A percentile compares a stretch with the other conserved stretches of the same genome.
These are phyloP conservation scores for Diorhabda carinulata DNA, from an alignment of 1,140 invertebrate genomes.

Conservation along the genomic window DNA sequence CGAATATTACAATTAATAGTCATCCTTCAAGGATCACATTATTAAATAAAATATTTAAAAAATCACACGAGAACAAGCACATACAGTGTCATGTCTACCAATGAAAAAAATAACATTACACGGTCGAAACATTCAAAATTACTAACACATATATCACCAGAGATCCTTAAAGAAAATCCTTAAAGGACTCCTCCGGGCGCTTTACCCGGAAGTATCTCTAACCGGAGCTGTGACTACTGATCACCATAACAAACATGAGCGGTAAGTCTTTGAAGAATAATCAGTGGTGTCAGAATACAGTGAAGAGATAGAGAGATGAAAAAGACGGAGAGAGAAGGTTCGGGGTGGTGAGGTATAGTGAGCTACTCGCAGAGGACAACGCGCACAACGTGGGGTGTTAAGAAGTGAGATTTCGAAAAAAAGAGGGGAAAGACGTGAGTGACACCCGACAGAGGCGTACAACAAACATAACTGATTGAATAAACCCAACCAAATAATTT, in stretches of 20 bases:
- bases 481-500: too few relatives aligned
- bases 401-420: constrained; percentile 14
- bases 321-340: background rate
- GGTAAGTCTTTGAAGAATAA: constrained; percentile 22
- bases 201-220: constrained; percentile 12
- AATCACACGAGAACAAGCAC: too few relatives aligned
- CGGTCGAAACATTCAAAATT: background rate
- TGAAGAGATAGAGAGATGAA: constrained; percentile 12
- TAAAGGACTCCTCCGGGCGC: background rate
- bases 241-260: constrained; percentile 17
- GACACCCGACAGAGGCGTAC: constrained; percentile 7
- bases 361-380: constrained; percentile 6
- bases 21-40: background rate
- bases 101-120: too few relatives aligned
- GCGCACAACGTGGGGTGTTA: constrained; percentile 25
- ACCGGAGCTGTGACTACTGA: constrained; percentile 10
- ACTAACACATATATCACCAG: background rate
- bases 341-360: background rate
- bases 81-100: too few relatives aligned
- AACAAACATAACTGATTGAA: background rate
- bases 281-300: constrained; percentile 30
- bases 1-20: background rate
- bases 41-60: background rate
- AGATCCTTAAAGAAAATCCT: background rate
- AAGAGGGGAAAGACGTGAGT: constrained; percentile 15